Base-by-base conservation (phyloP, 1,140 invertebrate genomes). In the Eufriesea mexicana region DNA sequence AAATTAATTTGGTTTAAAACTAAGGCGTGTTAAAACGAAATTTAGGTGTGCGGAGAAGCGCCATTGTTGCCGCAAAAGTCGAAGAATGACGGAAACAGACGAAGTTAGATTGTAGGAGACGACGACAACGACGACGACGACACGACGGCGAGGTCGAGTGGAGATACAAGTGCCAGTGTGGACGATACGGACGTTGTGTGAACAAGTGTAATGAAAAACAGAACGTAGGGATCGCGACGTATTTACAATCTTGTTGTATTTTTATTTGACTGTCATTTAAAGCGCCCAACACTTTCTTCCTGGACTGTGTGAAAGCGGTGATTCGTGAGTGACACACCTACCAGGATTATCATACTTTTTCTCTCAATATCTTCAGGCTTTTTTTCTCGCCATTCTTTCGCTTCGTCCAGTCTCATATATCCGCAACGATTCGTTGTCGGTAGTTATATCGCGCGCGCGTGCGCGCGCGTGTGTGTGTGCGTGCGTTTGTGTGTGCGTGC, bases 151-250 rank as follows among this genome's bases (percentile, higher is more conserved):
- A 84, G 10, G 70, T 47, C 68, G 80, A 83, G 85, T 79, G 75
- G 62, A 75, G 80, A 86, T 81, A 77, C 87, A 66, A 76, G 74
- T 67, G 81, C 81, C 89, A 91, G 91, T 91, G 85, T 86, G 74
- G 35, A 89, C 84, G 51, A 66, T 76, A 59, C 54, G 25, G 73
- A 76, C 51, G 55, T 66, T 87, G 89, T 90, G 86, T 83, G 78
- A 62, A 84, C 85, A 79, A 86, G 86, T 87, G 88, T 89, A 81
- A 86, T 85, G 87, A 86, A 85, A 85, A 89, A 90, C 87, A 84
- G 89, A 91, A 86, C 87, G 87, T 90, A 89, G 84, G 70, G 79
- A 83, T 75, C 14, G 81, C 67, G 35, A 74, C 77, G 85, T 83
- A 76, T 81, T 77, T 4, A 7, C 84, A 86, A 74, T 90, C 84